Evolutionary conservation across 2,113 vertebrate genomes (phyloP).

Genomic region (Orycteropus afer): DNA sequence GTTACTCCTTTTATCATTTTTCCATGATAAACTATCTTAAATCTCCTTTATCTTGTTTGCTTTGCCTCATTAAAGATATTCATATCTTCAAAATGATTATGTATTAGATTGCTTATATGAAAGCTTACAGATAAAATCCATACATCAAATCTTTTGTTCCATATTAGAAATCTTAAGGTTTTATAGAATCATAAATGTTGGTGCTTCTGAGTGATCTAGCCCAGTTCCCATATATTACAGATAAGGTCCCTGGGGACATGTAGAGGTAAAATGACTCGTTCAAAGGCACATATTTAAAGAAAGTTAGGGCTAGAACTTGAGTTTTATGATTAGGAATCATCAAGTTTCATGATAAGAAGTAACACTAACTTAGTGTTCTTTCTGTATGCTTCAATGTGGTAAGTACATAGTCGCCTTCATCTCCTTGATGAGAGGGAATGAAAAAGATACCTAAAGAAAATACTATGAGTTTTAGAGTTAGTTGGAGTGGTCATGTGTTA

Average conservation of each 20-base stretch:
- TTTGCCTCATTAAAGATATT: not conserved
- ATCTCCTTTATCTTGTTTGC: not conserved
- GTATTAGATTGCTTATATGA: not conserved
- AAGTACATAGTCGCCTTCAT: not conserved
- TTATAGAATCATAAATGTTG: conserved; percentile 12
- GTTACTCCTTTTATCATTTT: conserved; percentile 40
- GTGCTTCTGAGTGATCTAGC: not conserved
- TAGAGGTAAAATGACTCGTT: not conserved
- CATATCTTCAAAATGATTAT: not conserved
- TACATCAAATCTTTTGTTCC: not conserved
- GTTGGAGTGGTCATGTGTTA: not conserved
- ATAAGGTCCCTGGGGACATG: not conserved
- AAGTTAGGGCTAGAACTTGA: not conserved
- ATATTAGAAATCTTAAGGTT: not conserved
- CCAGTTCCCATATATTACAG: not conserved
- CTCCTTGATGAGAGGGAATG: not conserved
- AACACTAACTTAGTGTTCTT: not conserved
- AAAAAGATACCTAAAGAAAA: conserved; percentile 37
- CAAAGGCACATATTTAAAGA: not conserved
- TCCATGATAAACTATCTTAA: not conserved
- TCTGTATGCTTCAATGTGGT: not conserved
- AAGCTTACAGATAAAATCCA: not conserved
- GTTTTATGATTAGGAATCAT: conserved; percentile 28
- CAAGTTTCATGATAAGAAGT: conserved; percentile 12
- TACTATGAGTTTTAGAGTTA: not conserved